Percentiles rank a stretch among this genome's conserved stretches.
Evolutionary conservation across 1,140 invertebrate genomes (phyloP).

Genomic region (Littorina saxatilis): DNA sequence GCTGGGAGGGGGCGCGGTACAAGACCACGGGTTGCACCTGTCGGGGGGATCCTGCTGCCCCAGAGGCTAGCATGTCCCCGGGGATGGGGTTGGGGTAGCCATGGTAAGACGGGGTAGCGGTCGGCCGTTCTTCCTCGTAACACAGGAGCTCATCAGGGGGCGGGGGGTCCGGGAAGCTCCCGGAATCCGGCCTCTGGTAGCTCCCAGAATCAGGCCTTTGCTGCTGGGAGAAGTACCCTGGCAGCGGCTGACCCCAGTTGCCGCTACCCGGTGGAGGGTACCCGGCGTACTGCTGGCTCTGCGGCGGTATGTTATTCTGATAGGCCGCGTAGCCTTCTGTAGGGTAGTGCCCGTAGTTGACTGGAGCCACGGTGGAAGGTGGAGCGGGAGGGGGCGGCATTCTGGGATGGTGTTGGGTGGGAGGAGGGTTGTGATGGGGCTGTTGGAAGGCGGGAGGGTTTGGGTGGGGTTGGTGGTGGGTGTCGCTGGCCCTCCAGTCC

Average conservation of each 20-base stretch:
- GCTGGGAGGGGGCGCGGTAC: constrained; percentile 25
- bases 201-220: too few species aligned
- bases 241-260: background rate
- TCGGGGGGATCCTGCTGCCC: background rate
- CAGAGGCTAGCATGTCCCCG: background rate
- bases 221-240: background rate
- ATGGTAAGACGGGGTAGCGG: constrained; percentile 7
- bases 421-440: too few species aligned
- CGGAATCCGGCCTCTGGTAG: constrained; percentile 25
- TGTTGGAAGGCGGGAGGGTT: too few species aligned
- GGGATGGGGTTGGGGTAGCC: constrained; percentile 21
- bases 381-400: constrained; percentile 14
- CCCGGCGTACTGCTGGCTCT: background rate
- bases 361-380: constrained; percentile 16
- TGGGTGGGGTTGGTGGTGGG: background rate
- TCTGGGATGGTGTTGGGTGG: background rate
- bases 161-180: constrained; percentile 32
- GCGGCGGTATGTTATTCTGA: background rate
- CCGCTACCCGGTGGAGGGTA: constrained; percentile 2
- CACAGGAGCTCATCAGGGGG: constrained; percentile 32
- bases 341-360: background rate
- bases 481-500: constrained; percentile 1
- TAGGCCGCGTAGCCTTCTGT: background rate
- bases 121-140: constrained; percentile 25
- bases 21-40: constrained; percentile 32